phyloP scores from a whole-genome alignment of 2,113 vertebrate species.

The Suncus etruscus region DNA sequence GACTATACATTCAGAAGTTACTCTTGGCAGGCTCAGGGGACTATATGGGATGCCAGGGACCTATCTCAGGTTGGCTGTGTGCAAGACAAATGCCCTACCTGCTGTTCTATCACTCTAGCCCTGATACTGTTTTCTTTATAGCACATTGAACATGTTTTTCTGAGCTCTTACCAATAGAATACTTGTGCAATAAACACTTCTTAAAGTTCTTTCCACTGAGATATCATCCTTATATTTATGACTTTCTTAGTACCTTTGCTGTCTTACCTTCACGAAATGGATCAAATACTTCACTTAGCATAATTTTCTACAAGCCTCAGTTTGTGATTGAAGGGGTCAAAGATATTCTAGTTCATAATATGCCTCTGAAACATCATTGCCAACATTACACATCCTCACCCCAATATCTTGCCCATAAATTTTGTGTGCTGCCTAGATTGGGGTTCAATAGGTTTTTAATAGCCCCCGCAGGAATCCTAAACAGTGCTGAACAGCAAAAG shows the following conservation, averaged over 20 bases:
- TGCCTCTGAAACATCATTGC: background rate
- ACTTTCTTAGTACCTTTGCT: background rate
- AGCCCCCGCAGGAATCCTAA: background rate
- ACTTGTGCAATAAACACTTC: background rate
- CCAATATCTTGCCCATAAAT: background rate
- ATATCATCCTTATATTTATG: background rate
- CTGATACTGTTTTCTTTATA: too few species aligned
- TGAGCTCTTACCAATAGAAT: background rate
- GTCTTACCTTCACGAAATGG: background rate
- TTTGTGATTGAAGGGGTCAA: conserved; percentile 10
- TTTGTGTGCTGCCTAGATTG: background rate
- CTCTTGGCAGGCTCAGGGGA: too few species aligned
- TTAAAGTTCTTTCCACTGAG: background rate
- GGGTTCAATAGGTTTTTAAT: background rate
- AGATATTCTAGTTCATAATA: background rate
- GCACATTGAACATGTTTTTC: background rate
- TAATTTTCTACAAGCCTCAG: background rate
- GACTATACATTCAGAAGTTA: too few species aligned
- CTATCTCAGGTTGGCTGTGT: too few species aligned
- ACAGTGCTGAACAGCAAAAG: background rate
- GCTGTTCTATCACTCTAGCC: too few species aligned
- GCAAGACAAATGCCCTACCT: too few species aligned
- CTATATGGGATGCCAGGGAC: too few species aligned
- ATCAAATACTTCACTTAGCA: background rate
- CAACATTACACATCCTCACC: conserved; percentile 4